Evolutionary conservation across 2,888 invertebrate genomes (phyloP).

Genomic region (Ophioninae sp.): DNA sequence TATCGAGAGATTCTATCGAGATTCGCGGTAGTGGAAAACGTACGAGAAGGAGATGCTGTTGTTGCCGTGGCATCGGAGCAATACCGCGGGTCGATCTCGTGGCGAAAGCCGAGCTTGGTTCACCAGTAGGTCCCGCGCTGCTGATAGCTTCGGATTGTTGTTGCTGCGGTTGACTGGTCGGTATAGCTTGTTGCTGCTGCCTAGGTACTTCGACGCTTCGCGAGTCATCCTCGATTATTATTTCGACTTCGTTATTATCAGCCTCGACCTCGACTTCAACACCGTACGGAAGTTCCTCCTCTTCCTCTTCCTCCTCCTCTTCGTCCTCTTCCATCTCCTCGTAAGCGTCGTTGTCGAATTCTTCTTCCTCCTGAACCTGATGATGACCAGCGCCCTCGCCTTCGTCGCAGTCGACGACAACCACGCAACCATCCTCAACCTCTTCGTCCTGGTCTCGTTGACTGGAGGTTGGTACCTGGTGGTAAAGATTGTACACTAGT

Average conservation of each 20-base stretch:
- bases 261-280: slow-evolving; percentile 82
- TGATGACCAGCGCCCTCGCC: slow-evolving; percentile 84
- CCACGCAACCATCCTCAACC: slow-evolving; percentile 88
- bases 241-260: slow-evolving; percentile 85
- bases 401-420: slow-evolving; percentile 91
- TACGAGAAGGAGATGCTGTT: slow-evolving; percentile 81
- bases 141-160: slow-evolving; percentile 87
- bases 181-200: slow-evolving; percentile 81
- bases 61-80: slow-evolving; percentile 82
- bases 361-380: slow-evolving; percentile 81
- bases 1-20: not conserved
- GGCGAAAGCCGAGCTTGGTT: slow-evolving; percentile 76
- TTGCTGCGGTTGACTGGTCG: slow-evolving; percentile 84
- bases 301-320: slow-evolving; percentile 79
- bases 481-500: not conserved
- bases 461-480: slow-evolving; percentile 92
- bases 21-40: slow-evolving; percentile 25
- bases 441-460: slow-evolving; percentile 89
- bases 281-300: slow-evolving; percentile 78
- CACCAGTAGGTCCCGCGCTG: slow-evolving; percentile 83
- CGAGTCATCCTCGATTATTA: slow-evolving; percentile 83
- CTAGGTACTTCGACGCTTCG: slow-evolving; percentile 84
- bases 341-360: slow-evolving; percentile 82
- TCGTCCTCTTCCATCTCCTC: slow-evolving; percentile 78
- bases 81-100: slow-evolving; percentile 80